Base-by-base conservation (phyloP, 2,888 invertebrate genomes). In the Molanna angustata region DNA sequence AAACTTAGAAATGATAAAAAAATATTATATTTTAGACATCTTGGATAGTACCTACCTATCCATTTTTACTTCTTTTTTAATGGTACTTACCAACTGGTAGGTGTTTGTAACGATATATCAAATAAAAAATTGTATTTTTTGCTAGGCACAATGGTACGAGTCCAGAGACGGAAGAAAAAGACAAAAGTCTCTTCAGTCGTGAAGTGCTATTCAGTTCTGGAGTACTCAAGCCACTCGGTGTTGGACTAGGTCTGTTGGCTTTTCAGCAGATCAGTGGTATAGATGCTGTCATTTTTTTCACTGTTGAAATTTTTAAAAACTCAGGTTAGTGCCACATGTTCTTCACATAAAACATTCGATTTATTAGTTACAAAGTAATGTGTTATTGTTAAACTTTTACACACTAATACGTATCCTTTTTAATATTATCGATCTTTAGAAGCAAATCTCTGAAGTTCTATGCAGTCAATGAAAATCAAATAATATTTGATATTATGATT, bases 231-330 rank as follows among this genome's bases (percentile, higher is more conserved):
- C 80, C 80, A 0, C 68, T 80, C 31, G 64, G 69, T 39, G 68
- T 80, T 2, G 78, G 76, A 1, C 72, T 79, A 48, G 66, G 74
- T 1, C 62, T 80, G 57, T 69, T 80, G 4, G 68, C 77, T 53
- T 80, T 81, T 63, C 82, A 82, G 64, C 80, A 81, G 64, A 74
- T 79, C 64, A 79, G 79, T 52, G 82, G 81, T 2, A 79, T 80
- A 11, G 80, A 82, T 59, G 75, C 80, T 7, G 73, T 81, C 39
- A 71, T 81, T 32, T 80, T 81, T 65, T 80, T 80, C 64, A 78
- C 80, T 0, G 80, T 80, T 1, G 77, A 78, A 57, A 81, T 82
- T 59, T 79, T 82, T 57, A 64, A 74, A 60, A 76, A 69, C 39
- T 76, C 80, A 63, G 78, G 78, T 76, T 60, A 20, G 13, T 11